Evolutionary conservation across 2,113 vertebrate species (phyloP).

Genomic region (Bos indicus): DNA sequence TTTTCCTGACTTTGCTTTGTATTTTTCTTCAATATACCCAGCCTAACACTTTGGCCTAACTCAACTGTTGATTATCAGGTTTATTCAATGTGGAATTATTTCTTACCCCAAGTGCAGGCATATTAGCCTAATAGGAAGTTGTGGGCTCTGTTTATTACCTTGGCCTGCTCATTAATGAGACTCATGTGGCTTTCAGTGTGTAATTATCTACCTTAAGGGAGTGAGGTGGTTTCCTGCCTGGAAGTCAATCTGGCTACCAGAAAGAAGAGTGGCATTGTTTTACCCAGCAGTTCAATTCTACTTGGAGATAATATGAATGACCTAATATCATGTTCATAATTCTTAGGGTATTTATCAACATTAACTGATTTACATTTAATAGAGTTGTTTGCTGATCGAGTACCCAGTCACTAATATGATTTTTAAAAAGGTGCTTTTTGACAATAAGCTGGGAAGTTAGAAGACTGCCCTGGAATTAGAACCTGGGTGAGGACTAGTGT

Average conservation of each 20-base stretch:
- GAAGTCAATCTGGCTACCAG: slow-evolving; percentile 19
- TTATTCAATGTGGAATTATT: slow-evolving; percentile 24
- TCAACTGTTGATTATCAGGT: slow-evolving; percentile 23
- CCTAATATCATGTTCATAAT: neutral
- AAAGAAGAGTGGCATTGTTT: slow-evolving; percentile 30
- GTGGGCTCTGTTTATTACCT: slow-evolving; percentile 26
- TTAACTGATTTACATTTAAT: neutral
- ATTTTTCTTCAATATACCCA: neutral
- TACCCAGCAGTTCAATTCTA: neutral
- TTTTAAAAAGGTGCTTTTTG: neutral
- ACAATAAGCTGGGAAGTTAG: neutral
- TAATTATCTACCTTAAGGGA: slow-evolving; percentile 56
- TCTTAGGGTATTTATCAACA: neutral
- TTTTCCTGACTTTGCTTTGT: neutral
- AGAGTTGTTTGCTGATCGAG: neutral
- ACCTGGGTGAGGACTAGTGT: neutral
- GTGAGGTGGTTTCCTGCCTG: slow-evolving; percentile 36
- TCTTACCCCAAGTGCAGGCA: slow-evolving; percentile 12
- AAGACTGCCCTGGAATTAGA: neutral
- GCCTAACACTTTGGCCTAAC: neutral
- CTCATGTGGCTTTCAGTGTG: neutral
- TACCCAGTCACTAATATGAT: neutral
- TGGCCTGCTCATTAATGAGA: slow-evolving; percentile 54
- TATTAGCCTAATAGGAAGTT: slow-evolving; percentile 55
- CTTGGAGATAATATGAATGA: neutral